Evolutionary conservation across 2,797 vertebrate genomes (phyloP).

Genomic region (Microhierax caerulescens): DNA sequence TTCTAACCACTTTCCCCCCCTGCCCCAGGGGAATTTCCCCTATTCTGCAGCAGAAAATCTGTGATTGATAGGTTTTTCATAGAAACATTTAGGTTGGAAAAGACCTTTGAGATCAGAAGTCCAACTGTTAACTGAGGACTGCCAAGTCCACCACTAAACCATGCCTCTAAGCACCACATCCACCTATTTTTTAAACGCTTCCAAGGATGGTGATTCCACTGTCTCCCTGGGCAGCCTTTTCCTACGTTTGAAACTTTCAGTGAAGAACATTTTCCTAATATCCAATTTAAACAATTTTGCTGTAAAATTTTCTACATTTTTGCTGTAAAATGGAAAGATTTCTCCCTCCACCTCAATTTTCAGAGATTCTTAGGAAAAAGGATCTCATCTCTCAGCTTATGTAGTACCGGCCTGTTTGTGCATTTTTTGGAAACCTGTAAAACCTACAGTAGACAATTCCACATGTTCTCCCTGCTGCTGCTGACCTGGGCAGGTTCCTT

Average conservation of each 20-base stretch:
- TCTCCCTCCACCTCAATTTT: not conserved
- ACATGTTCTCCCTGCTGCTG: not conserved
- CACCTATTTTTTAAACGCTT: too few relatives aligned
- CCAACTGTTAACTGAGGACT: too few relatives aligned
- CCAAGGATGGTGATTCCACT: too few relatives aligned
- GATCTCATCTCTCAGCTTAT: fast-evolving
- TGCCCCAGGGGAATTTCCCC: not conserved
- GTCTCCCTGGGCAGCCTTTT: too few relatives aligned
- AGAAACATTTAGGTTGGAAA: too few relatives aligned
- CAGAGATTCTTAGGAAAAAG: not conserved
- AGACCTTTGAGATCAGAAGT: too few relatives aligned
- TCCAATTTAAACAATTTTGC: too few relatives aligned
- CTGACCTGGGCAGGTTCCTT: not conserved
- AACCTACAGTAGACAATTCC: not conserved
- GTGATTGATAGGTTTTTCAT: not conserved
- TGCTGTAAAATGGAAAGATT: not conserved
- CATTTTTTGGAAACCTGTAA: not conserved
- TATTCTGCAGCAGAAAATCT: not conserved
- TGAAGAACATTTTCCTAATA: too few relatives aligned
- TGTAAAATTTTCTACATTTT: not conserved
- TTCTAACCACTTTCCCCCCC: not conserved
- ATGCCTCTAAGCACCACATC: too few relatives aligned
- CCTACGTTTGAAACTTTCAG: too few relatives aligned
- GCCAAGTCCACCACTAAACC: too few relatives aligned
- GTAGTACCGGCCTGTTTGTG: not conserved